These are phyloP conservation scores for Plebejus anna DNA, from an alignment of 2,888 invertebrate species.

Conservation along the genomic window DNA sequence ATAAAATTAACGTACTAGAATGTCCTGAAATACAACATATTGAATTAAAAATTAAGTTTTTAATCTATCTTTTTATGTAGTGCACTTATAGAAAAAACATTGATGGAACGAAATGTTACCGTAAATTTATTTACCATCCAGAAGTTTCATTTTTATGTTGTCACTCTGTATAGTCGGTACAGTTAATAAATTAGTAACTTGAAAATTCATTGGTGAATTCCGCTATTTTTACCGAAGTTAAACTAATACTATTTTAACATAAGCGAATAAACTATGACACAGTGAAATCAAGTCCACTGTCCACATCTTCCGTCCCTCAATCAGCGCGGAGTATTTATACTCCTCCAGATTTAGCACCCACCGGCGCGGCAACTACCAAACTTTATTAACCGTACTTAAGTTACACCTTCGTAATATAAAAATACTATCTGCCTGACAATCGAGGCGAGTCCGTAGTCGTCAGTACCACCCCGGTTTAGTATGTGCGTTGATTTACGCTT, in stretches of 20 bases:
- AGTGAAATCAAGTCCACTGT: background rate
- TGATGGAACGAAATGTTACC: background rate
- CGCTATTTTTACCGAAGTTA: too few species aligned
- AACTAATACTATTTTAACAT: too few species aligned
- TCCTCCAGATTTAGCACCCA: background rate
- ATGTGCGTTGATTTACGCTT: constrained; percentile 36
- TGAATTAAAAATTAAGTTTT: background rate
- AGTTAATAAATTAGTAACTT: background rate
- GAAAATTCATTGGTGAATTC: background rate
- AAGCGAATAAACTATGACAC: too few species aligned
- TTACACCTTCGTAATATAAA: background rate
- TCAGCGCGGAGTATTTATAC: constrained; percentile 2
- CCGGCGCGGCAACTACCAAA: background rate
- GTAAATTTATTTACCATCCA: background rate
- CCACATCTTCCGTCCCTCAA: background rate
- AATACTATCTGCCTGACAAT: background rate
- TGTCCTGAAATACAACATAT: background rate
- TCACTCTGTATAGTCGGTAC: background rate
- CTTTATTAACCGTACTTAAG: background rate
- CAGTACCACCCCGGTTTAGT: background rate
- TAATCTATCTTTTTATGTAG: background rate
- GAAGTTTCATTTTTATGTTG: too few species aligned
- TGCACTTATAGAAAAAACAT: background rate
- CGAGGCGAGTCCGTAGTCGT: background rate
- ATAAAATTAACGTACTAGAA: background rate